These are phyloP conservation scores for Noctua janthina DNA, from an alignment of 2,888 invertebrate genomes.

Conservation along the genomic window DNA sequence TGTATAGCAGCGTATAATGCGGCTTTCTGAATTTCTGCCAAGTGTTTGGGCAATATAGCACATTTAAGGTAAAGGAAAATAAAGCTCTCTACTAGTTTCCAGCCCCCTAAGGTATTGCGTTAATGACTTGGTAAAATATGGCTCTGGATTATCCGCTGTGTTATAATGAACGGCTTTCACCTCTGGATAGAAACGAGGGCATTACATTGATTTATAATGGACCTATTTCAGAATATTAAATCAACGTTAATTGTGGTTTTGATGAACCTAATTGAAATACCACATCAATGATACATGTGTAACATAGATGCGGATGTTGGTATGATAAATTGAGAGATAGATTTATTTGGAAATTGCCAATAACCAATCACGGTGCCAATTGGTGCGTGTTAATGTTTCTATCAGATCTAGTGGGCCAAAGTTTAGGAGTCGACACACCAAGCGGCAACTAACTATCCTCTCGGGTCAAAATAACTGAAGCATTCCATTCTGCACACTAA, in stretches of 20 bases:
- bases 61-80: conserved; percentile 55
- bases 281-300: neutral
- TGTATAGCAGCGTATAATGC: conserved; percentile 62
- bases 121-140: conserved; percentile 44
- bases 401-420: neutral
- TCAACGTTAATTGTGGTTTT: neutral
- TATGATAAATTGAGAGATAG: neutral
- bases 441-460: neutral
- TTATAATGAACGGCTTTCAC: conserved; percentile 8
- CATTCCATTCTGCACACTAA: neutral
- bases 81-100: conserved; percentile 24
- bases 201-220: neutral
- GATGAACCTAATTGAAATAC: conserved; percentile 13
- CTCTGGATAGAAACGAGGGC: neutral
- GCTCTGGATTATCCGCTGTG: conserved; percentile 7
- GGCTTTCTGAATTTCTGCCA: conserved; percentile 65
- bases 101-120: conserved; percentile 26
- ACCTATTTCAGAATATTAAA: conserved; percentile 11
- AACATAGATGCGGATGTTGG: neutral
- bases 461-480: neutral
- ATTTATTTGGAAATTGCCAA: conserved; percentile 21
- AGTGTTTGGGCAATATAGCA: conserved; percentile 59
- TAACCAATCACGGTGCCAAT: conserved; percentile 14
- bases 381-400: conserved; percentile 26
- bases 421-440: neutral